These are phyloP conservation scores for Poeciliopsis paucimaculata DNA, from an alignment of 2,797 vertebrate species.

Conservation along the genomic window DNA sequence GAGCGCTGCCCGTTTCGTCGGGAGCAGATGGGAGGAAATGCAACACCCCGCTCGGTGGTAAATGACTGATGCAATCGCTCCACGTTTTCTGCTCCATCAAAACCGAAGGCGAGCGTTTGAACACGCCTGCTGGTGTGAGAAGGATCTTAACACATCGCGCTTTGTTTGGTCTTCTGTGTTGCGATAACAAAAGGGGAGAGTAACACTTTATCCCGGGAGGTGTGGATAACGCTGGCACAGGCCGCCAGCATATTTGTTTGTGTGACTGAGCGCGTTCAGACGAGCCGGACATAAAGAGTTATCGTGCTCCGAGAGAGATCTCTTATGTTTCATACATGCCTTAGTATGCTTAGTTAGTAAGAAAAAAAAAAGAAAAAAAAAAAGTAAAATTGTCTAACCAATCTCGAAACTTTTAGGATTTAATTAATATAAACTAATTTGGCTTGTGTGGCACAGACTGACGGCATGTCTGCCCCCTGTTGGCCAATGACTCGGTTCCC, in stretches of 20 bases:
- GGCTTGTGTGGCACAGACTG: not conserved
- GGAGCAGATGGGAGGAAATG: conserved; percentile 66
- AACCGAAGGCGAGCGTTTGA: conserved; percentile 47
- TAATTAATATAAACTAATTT: not conserved
- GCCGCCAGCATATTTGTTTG: not conserved
- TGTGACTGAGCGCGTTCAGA: conserved; percentile 1
- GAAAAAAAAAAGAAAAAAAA: too few relatives aligned
- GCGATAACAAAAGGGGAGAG: not conserved
- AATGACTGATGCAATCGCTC: conserved; percentile 57
- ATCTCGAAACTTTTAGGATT: not conserved
- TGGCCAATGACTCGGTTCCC: not conserved
- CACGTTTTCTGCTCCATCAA: conserved; percentile 60
- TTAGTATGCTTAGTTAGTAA: too few relatives aligned
- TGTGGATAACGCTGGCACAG: not conserved
- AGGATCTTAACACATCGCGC: conserved; percentile 21
- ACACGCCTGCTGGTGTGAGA: conserved; percentile 47
- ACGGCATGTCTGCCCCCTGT: not conserved
- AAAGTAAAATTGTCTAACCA: not conserved
- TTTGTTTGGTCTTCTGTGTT: conserved; percentile 20
- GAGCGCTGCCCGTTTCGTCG: conserved; percentile 45
- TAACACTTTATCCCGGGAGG: not conserved
- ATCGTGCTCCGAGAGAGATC: not conserved
- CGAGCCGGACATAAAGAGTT: not conserved
- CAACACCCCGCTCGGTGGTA: conserved; percentile 52
- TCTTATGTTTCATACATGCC: not conserved